phyloP scores from a whole-genome alignment of 2,888 invertebrate genomes.

The Mimas tiliae region DNA sequence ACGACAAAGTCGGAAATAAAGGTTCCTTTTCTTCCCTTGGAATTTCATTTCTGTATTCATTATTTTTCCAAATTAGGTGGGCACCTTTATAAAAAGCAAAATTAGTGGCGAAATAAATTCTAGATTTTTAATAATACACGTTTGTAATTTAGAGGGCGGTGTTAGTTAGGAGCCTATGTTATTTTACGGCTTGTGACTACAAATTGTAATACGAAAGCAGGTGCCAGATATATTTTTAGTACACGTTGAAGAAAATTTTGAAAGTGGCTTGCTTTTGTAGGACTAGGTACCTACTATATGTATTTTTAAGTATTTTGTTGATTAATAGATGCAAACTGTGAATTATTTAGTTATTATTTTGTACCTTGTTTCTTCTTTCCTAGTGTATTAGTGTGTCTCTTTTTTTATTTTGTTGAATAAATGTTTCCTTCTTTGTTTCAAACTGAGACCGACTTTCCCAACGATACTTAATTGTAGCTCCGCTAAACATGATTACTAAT shows the following conservation, averaged over 20 bases:
- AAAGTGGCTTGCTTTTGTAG: neutral
- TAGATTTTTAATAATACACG: constrained; percentile 25
- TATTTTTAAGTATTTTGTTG: too few relatives aligned
- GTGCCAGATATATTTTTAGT: constrained; percentile 2
- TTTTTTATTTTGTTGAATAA: too few relatives aligned
- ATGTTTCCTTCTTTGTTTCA: too few relatives aligned
- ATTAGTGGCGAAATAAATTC: constrained; percentile 28
- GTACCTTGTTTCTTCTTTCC: too few relatives aligned
- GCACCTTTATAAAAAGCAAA: constrained; percentile 31
- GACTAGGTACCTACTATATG: too few relatives aligned
- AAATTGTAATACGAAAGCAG: constrained; percentile 15
- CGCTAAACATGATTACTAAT: too few relatives aligned
- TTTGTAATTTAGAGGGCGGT: constrained; percentile 7
- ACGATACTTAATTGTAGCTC: too few relatives aligned
- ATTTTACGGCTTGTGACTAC: constrained; percentile 29
- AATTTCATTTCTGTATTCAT: constrained; percentile 43
- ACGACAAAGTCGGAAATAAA: constrained; percentile 51
- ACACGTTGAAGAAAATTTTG: neutral
- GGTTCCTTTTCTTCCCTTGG: constrained; percentile 40
- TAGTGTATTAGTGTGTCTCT: too few relatives aligned
- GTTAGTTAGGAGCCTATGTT: constrained; percentile 27
- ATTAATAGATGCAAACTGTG: too few relatives aligned
- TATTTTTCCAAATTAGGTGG: constrained; percentile 35
- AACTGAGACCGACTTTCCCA: too few relatives aligned
- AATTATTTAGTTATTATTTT: too few relatives aligned